Base-by-base conservation (phyloP, 2,888 invertebrate genomes). In the Dromius quadrimaculatus region DNA sequence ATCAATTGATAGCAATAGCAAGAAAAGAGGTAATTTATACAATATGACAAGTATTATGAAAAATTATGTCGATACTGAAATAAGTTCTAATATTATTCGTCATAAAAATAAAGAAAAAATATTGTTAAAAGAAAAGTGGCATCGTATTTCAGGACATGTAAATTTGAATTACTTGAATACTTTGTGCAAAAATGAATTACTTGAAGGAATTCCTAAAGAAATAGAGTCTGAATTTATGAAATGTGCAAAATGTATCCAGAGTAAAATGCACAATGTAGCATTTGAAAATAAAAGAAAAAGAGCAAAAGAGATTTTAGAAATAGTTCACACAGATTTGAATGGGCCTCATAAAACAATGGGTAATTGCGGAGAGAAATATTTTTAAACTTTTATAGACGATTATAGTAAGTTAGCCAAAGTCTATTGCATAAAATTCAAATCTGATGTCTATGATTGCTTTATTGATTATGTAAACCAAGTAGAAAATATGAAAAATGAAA, bases 261-360 rank as follows among this genome's bases (percentile, higher is more conserved):
- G 72, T 73, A 75, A 76, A 75, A 76, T 76, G 76, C 65, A 72
- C 61, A 76, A 76, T 62, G 36, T 76, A 72, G 57, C 71, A 11
- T 76, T 75, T 71, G 22, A 75, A 38, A 76, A 76, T 71, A 73
- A 74, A 61, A 68, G 75, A 62, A 69, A 36, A 5, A 72, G 54
- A 68, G 72, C 74, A 22, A 72, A 71, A 32, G 73, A 76, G 5
- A 61, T 76, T 9, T 64, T 75, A 54, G 68, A 74, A 71, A 73
- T 74, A 13, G 47, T 76, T n/a, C 75, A 75, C 72, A 73, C 74
- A 32, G 76, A 76, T 71, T 71, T 74, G n/a, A 72, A 76, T 73
- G 75, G 75, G 1, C 74, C 73, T 1, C 71, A 32, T 38, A n/a
- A 6, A 20, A 23, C 36, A 20, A 54, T 2, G 5, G 72, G n/a